A percentile compares a stretch with the other conserved stretches of the same genome.
These are phyloP conservation scores for Clostera curtula DNA, from an alignment of 2,888 invertebrate genomes.

Conservation along the genomic window DNA sequence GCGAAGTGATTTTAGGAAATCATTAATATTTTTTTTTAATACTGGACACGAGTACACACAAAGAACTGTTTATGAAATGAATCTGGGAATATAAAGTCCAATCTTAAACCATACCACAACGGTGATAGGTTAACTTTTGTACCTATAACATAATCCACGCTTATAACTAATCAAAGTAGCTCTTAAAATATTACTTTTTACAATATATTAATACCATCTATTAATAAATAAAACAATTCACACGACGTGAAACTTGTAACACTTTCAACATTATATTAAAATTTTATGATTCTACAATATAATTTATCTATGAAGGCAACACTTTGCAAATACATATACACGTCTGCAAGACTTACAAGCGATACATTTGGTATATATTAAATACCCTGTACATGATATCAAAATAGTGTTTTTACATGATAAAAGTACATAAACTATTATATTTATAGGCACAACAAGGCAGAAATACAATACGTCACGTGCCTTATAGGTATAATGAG, in stretches of 20 bases:
- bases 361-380: conserved; percentile 69
- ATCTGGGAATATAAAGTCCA: too few relatives aligned
- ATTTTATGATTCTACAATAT: conserved; percentile 13
- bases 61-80: too few relatives aligned
- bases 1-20: too few relatives aligned
- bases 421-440: too few relatives aligned
- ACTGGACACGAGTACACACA: too few relatives aligned
- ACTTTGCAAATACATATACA: conserved; percentile 48
- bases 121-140: conserved; percentile 30
- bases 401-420: conserved; percentile 57
- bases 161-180: conserved; percentile 14
- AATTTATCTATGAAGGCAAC: conserved; percentile 61
- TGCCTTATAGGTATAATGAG: conserved; percentile 47
- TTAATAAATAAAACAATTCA: conserved; percentile 46
- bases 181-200: conserved; percentile 24
- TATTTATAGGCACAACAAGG: conserved; percentile 59
- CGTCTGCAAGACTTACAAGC: conserved; percentile 62
- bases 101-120: conserved; percentile 19
- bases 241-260: conserved; percentile 26
- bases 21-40: too few relatives aligned
- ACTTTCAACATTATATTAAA: conserved; percentile 20
- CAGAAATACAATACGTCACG: conserved; percentile 46
- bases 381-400: conserved; percentile 72
- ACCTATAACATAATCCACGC: conserved; percentile 34
- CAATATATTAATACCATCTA: conserved; percentile 31